Conservation (phyloP, 2,888 invertebrate genomes). For the Pachycephus smyrnensis region DNA sequence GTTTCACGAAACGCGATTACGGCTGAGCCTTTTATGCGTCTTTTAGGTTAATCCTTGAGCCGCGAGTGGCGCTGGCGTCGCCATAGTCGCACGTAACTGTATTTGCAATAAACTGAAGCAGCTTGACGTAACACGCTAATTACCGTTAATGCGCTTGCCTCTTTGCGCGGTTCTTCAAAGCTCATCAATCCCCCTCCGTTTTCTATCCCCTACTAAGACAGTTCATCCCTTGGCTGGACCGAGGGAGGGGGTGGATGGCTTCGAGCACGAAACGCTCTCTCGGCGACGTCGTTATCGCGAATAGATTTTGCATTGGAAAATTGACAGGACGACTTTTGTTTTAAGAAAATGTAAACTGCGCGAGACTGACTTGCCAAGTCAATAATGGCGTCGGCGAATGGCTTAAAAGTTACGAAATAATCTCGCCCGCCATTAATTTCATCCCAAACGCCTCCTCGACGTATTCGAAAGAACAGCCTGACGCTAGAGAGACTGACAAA, state of each 20-base stretch:
- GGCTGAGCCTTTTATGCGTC: conserved; percentile 46
- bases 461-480: background rate
- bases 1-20: conserved; percentile 40
- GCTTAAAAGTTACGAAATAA: conserved; percentile 58
- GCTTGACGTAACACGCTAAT: conserved; percentile 36
- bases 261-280: background rate
- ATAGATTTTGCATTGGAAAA: no score
- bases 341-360: no score
- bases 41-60: conserved; percentile 42
- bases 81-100: no score
- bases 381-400: conserved; percentile 43
- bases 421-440: conserved; percentile 23
- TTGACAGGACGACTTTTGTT: no score
- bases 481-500: conserved; percentile 53
- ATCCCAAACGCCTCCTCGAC: background rate
- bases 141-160: conserved; percentile 35
- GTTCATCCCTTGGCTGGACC: no score
- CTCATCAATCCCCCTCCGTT: no score
- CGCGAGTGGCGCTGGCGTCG: no score
- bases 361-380: conserved; percentile 15
- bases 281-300: background rate
- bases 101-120: no score
- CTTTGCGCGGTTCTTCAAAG: background rate
- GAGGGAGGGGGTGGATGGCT: no score
- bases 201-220: no score